Conservation (phyloP, 2,797 vertebrate genomes). For the Alectoris magna region DNA sequence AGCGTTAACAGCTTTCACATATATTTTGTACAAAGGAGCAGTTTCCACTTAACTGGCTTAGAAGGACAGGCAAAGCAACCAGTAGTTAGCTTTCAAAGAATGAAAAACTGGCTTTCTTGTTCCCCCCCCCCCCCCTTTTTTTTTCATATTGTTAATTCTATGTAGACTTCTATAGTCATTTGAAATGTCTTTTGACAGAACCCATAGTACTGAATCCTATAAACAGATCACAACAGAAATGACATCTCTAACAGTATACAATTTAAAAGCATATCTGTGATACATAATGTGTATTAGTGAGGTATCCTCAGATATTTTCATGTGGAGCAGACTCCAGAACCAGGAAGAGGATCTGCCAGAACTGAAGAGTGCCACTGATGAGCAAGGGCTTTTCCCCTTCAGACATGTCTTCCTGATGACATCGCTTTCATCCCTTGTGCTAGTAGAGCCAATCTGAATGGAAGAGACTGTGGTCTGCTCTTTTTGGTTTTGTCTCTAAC, state of each 20-base stretch:
- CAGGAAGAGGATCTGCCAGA: background rate
- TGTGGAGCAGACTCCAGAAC: background rate
- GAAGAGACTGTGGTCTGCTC: background rate
- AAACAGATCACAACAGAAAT: background rate
- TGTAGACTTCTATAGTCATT: background rate
- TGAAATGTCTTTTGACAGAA: background rate
- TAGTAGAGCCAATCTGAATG: background rate
- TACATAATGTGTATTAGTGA: background rate
- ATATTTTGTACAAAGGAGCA: background rate
- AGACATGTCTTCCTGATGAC: background rate
- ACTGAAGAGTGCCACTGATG: background rate
- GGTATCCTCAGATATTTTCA: background rate
- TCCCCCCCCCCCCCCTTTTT: background rate
- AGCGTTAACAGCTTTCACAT: background rate
- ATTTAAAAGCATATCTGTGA: background rate
- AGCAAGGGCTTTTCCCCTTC: background rate
- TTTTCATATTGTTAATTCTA: background rate
- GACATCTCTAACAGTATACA: background rate
- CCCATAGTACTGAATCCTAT: background rate
- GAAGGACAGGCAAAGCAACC: background rate
- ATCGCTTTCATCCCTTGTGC: background rate
- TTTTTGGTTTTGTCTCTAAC: background rate
- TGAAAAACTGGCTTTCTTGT: background rate
- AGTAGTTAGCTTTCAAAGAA: background rate
- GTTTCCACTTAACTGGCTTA: conserved; percentile 8